Base-by-base conservation (phyloP, 2,797 vertebrate genomes). In the Hypotaenidia okinawae region DNA sequence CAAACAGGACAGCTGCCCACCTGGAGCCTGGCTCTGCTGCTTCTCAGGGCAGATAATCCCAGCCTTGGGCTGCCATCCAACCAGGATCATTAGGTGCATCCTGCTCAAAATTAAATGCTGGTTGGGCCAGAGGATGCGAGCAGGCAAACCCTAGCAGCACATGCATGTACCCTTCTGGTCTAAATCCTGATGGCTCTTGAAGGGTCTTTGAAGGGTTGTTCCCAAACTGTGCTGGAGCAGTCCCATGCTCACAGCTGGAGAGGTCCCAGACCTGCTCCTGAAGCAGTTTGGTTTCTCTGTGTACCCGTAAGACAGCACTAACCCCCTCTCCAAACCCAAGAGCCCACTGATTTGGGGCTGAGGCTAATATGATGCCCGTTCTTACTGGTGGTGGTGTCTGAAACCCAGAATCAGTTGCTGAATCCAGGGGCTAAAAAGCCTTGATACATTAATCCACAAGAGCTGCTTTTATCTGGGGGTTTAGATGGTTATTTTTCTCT, bases 401-500 rank as follows among this genome's bases (percentile, higher is more conserved):
- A 55, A 90, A 68, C 82, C 87, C 13, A 10, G 90, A 92, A 80
- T 92, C 86, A 66, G 39, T 84, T 93, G 67, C 92, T 94, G 88
- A 95, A 93, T 92, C 82, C 76, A 59, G 84, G 63, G 74, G 61
- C 92, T 96, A 93, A 93, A 94, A 93, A 84, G 83, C 93, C 73
- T 80, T 89, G 79, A 87, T 94, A 68, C 33, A 6, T 90, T 97
- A 97, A 96, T 96, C 95, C 1, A 0, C 62, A 70, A 78, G 92
- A 94, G 88, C 95, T 87, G 84, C 93, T 89, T 94, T 95, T 96
- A 89, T 94, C 86, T 95, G 6, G 67, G 59, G 75, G 85, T 93
- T 97, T 93, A 92, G 83, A 63, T 85, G 77, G 45, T 92, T 93
- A 72, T 97, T 94, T 96, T 88, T 94, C 82, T 93, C 84, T 52